These are phyloP conservation scores for Cataglyphis livida DNA, from an alignment of 2,888 invertebrate genomes.

Conservation along the genomic window DNA sequence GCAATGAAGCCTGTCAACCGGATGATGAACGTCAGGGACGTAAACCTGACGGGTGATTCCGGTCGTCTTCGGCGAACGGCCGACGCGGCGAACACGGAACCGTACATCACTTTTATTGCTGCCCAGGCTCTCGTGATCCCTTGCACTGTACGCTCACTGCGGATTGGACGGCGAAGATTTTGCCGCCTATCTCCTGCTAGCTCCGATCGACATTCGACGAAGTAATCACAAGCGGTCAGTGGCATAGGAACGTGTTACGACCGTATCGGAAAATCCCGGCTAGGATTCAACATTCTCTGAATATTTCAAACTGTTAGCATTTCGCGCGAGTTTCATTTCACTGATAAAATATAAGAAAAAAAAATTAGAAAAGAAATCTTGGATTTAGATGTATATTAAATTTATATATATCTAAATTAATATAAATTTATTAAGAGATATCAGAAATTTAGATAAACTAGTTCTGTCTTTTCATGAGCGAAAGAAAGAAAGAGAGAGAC, in stretches of 20 bases:
- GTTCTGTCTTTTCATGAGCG: neutral
- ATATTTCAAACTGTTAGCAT: constrained; percentile 29
- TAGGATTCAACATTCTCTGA: constrained; percentile 30
- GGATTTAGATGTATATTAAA: neutral
- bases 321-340: constrained; percentile 21
- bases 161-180: constrained; percentile 64
- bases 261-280: constrained; percentile 49
- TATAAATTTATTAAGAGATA: no score
- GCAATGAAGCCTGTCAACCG: constrained; percentile 82
- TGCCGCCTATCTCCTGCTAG: constrained; percentile 56
- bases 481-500: no score
- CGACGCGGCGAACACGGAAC: constrained; percentile 76
- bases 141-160: constrained; percentile 55
- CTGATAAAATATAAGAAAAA: neutral
- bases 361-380: neutral
- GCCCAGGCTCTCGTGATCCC: constrained; percentile 69
- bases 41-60: constrained; percentile 83
- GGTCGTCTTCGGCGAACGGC: constrained; percentile 77
- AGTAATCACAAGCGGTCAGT: constrained; percentile 56
- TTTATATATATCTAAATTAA: neutral
- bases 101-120: constrained; percentile 82
- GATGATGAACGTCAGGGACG: constrained; percentile 82
- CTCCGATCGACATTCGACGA: constrained; percentile 40
- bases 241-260: constrained; percentile 48
- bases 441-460: neutral